Conservation (phyloP, 35 echinoderm and acorn worm species). For the Apostichopus japonicus region DNA sequence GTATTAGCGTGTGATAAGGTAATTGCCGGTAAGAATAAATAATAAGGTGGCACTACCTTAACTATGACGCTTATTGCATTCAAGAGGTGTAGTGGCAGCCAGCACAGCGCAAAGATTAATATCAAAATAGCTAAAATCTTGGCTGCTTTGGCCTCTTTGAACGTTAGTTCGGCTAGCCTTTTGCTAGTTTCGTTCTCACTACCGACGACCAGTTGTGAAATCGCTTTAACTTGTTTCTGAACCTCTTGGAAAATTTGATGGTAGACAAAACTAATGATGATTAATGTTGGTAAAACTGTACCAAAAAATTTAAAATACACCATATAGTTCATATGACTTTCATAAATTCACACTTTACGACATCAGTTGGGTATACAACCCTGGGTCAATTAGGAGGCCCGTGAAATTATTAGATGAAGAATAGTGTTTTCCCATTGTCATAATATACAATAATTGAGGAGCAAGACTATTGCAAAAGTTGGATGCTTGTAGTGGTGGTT, state of each 20-base stretch:
- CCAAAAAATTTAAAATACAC: slow-evolving; percentile 99
- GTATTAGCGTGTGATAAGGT: slow-evolving; percentile 95
- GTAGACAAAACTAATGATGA: slow-evolving; percentile 91
- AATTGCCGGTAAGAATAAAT: slow-evolving; percentile 74
- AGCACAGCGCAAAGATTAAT: slow-evolving; percentile 89
- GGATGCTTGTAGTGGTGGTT: too few species aligned
- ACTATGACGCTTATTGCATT: slow-evolving; percentile 74
- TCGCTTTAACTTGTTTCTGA: slow-evolving; percentile 74
- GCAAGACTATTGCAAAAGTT: too few species aligned
- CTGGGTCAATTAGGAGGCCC: too few species aligned
- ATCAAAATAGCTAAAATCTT: slow-evolving; percentile 93
- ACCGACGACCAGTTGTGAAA: slow-evolving; percentile 79
- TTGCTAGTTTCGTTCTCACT: slow-evolving; percentile 82
- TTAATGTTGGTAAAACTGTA: slow-evolving; percentile 82
- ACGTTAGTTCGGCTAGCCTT: slow-evolving; percentile 72
- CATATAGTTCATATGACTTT: slow-evolving; percentile 93
- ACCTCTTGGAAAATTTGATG: slow-evolving; percentile 88
- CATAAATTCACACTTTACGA: slow-evolving; percentile 69
- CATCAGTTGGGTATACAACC: slow-evolving; percentile 25
- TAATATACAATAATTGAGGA: too few species aligned
- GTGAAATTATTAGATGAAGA: too few species aligned
- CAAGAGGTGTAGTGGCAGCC: slow-evolving; percentile 90
- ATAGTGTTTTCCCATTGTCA: too few species aligned
- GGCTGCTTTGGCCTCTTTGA: slow-evolving; percentile 90
- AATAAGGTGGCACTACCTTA: slow-evolving; percentile 44